phyloP scores from a whole-genome alignment of 2,113 vertebrate species.

The Pterophyllum scalare region DNA sequence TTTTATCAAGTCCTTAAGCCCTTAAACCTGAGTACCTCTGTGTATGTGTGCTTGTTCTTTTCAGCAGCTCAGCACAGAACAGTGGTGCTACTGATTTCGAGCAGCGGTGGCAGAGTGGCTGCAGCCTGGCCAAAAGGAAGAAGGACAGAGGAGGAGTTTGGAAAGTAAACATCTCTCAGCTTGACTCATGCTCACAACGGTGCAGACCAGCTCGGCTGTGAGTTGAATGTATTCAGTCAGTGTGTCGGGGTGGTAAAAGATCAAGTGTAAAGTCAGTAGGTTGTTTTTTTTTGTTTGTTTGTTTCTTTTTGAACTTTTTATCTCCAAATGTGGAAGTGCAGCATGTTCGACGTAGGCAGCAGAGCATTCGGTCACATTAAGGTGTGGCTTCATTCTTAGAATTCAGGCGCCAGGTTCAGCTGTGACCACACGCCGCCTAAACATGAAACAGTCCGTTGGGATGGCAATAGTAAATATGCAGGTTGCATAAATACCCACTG shows the following conservation, averaged over 20 bases:
- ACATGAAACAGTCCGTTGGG: neutral
- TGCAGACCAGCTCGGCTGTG: neutral
- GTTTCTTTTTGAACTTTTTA: neutral
- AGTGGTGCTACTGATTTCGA: conserved; percentile 51
- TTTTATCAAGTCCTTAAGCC: neutral
- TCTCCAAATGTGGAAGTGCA: neutral
- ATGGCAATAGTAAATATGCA: neutral
- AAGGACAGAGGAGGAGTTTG: conserved; percentile 28
- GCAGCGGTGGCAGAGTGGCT: conserved; percentile 31
- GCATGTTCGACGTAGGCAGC: neutral
- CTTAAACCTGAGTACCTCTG: neutral
- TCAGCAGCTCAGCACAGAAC: conserved; percentile 14
- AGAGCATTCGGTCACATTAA: conserved; percentile 14
- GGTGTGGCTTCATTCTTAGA: neutral
- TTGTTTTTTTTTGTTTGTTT: neutral
- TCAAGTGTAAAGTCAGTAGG: neutral
- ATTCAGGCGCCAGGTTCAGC: neutral
- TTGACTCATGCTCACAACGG: conserved; percentile 60
- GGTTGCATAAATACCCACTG: neutral
- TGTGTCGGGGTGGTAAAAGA: neutral
- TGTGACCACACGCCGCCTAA: conserved; percentile 31
- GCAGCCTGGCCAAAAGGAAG: conserved; percentile 16
- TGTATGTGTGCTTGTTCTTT: neutral
- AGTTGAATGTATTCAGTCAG: conserved; percentile 4
- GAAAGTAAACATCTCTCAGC: conserved; percentile 39